A percentile compares a stretch with the other conserved stretches of the same genome.
Conservation (phyloP, 2,797 vertebrate species). For the Avahi laniger region DNA sequence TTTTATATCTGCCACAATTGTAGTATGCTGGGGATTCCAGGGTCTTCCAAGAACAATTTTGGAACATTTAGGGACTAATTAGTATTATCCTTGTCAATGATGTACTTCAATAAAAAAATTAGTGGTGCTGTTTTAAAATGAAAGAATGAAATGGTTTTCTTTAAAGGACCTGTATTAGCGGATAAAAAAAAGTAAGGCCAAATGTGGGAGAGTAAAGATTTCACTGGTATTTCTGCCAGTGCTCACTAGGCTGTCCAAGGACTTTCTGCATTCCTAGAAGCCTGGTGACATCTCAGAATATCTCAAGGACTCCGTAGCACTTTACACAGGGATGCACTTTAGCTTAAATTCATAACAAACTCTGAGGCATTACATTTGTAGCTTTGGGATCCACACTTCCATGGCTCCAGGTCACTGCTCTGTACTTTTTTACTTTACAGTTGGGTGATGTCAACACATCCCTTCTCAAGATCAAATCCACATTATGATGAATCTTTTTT, state of each 20-base stretch:
- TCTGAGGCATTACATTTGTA: neutral
- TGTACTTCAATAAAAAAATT: neutral
- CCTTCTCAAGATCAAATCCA: neutral
- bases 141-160: neutral
- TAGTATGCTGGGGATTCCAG: neutral
- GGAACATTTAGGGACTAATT: neutral
- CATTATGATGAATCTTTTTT: neutral
- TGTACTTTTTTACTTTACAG: neutral
- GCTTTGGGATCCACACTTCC: neutral
- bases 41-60: constrained; percentile 15
- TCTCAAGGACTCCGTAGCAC: neutral
- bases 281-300: neutral
- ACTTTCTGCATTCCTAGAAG: neutral
- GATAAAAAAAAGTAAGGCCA: neutral
- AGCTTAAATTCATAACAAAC: neutral
- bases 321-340: neutral
- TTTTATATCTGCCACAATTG: neutral
- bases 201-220: neutral
- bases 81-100: neutral
- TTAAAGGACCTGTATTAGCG: neutral
- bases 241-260: neutral
- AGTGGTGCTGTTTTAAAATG: constrained; percentile 8
- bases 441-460: neutral
- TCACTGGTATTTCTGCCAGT: neutral
- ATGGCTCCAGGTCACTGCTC: neutral